Evolutionary conservation across 2,888 invertebrate species (phyloP).

Genomic region (Rhyacophila evoluta): DNA sequence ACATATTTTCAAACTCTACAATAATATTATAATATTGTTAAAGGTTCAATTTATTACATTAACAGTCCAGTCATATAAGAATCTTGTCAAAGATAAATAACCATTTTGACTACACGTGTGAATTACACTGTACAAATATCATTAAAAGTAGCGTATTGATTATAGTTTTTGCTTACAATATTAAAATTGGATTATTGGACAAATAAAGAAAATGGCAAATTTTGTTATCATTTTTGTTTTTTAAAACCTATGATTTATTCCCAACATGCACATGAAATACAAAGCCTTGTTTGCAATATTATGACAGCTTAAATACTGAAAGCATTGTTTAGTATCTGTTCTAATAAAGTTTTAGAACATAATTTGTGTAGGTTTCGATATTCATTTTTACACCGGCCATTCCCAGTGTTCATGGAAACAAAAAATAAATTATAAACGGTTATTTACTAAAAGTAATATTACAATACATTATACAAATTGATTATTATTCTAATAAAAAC

Average conservation of each 20-base stretch:
- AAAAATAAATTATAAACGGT: background rate
- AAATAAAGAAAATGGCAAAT: slow-evolving; percentile 19
- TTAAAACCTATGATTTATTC: background rate
- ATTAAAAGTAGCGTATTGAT: background rate
- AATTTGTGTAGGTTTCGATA: background rate
- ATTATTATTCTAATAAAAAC: slow-evolving; percentile 6
- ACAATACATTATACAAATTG: slow-evolving; percentile 1
- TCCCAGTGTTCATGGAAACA: background rate
- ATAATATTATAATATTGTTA: slow-evolving; percentile 11
- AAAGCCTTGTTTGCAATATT: background rate
- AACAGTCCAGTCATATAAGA: slow-evolving; percentile 39
- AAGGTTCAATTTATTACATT: slow-evolving; percentile 17
- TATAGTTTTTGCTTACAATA: background rate
- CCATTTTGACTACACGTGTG: slow-evolving; percentile 17
- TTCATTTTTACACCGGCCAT: background rate
- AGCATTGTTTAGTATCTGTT: background rate
- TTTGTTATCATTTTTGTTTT: slow-evolving; percentile 2
- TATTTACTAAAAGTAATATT: background rate
- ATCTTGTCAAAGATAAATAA: slow-evolving; percentile 15
- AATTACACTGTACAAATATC: slow-evolving; percentile 11
- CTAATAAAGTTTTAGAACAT: background rate
- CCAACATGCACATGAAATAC: slow-evolving; percentile 30
- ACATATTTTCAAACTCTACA: slow-evolving; percentile 27
- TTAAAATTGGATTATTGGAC: slow-evolving; percentile 13
- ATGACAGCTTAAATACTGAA: slow-evolving; percentile 1